These are phyloP conservation scores for Lycophotia porphyrea DNA, from an alignment of 2,888 invertebrate species.

Conservation along the genomic window DNA sequence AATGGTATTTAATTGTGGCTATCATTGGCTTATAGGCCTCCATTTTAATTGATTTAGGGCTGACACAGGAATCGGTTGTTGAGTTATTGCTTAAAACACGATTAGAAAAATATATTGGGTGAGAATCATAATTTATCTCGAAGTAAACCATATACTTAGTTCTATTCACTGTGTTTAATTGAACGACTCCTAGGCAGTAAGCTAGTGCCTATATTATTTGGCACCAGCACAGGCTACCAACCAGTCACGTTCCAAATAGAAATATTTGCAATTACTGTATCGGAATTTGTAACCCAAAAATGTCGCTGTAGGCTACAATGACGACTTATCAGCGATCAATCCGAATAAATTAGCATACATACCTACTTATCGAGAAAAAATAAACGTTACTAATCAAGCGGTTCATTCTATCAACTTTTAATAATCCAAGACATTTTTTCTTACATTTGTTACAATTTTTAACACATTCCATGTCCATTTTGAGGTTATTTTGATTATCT, in stretches of 20 bases:
- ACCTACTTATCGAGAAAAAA: constrained; percentile 25
- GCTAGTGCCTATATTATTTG: not conserved
- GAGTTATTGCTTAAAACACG: not conserved
- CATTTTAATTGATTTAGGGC: constrained; percentile 24
- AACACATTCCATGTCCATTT: constrained; percentile 50
- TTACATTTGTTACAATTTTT: constrained; percentile 43
- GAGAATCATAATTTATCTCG: not conserved
- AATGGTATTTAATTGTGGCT: constrained; percentile 32
- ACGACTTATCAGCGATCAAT: constrained; percentile 29
- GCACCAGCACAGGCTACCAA: constrained; percentile 13
- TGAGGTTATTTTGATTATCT: constrained; percentile 45
- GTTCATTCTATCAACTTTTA: constrained; percentile 4
- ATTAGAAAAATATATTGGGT: not conserved
- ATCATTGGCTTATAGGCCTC: constrained; percentile 17
- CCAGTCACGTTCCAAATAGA: constrained; percentile 24
- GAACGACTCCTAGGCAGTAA: not conserved
- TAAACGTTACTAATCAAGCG: constrained; percentile 16
- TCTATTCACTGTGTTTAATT: not conserved
- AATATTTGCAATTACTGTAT: constrained; percentile 50
- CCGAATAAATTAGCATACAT: constrained; percentile 43
- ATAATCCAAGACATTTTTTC: constrained; percentile 18
- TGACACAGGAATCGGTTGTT: not conserved
- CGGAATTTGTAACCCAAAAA: constrained; percentile 49
- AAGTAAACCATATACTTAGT: not conserved
- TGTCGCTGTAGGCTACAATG: constrained; percentile 41